These are phyloP conservation scores for Garra rufa DNA, from an alignment of 2,113 vertebrate genomes.

Conservation along the genomic window DNA sequence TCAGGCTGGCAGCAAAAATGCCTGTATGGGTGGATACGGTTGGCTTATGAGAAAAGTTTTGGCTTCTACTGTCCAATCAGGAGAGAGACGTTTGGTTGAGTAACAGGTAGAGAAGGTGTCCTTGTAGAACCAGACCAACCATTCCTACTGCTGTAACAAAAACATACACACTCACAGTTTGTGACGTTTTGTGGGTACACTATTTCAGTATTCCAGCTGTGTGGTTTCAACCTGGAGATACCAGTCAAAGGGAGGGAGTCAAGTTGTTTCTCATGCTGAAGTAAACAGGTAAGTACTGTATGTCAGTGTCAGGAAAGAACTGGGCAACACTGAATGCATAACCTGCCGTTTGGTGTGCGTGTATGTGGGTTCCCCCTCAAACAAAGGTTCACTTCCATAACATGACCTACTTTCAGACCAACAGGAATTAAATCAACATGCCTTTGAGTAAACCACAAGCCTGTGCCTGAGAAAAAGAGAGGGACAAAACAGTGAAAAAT, in stretches of 20 bases:
- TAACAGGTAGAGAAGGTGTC: slow-evolving; percentile 25
- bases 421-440: slow-evolving; percentile 51
- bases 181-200: background rate
- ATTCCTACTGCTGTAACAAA: background rate
- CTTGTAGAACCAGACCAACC: slow-evolving; percentile 32
- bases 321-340: background rate
- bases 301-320: background rate
- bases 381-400: slow-evolving; percentile 30
- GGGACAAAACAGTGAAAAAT: background rate
- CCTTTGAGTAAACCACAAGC: slow-evolving; percentile 20
- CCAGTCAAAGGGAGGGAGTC: background rate
- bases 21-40: slow-evolving; percentile 44
- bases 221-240: slow-evolving; percentile 12
- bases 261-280: background rate
- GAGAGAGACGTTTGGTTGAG: slow-evolving; percentile 31
- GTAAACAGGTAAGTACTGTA: background rate
- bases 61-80: slow-evolving; percentile 29
- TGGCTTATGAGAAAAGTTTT: slow-evolving; percentile 3
- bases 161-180: background rate
- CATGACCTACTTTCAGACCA: slow-evolving; percentile 7
- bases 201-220: background rate
- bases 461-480: background rate
- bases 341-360: background rate
- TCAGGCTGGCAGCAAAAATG: background rate
- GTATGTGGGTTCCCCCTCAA: background rate